Evolutionary conservation across 2,113 vertebrate species (phyloP).

Genomic region (Dromiciops gliroides): DNA sequence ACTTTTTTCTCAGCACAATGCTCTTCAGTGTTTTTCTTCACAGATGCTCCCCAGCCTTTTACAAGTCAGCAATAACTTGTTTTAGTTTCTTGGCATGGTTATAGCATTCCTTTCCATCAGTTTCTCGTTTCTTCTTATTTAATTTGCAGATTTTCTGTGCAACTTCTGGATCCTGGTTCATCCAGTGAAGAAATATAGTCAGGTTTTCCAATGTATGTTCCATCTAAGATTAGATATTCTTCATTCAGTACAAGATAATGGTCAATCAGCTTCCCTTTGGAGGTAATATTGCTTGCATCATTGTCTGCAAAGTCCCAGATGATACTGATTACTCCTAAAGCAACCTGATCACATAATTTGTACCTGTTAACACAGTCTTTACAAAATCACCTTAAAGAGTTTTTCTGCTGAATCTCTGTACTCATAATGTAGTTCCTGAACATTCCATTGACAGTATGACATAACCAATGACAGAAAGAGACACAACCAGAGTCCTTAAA

Average conservation of each 20-base stretch:
- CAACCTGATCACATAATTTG: not conserved
- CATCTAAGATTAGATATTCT: slow-evolving; percentile 1
- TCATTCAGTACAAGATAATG: slow-evolving; percentile 3
- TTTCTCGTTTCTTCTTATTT: slow-evolving; percentile 91
- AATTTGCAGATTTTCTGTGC: slow-evolving; percentile 93
- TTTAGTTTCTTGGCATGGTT: slow-evolving; percentile 93
- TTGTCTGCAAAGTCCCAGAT: not conserved
- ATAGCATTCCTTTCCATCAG: slow-evolving; percentile 88
- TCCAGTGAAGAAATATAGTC: slow-evolving; percentile 92
- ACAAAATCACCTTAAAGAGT: not conserved
- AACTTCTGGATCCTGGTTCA: slow-evolving; percentile 96
- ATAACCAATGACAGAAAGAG: too few relatives aligned
- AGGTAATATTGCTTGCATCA: not conserved
- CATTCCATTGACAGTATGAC: not conserved
- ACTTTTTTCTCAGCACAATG: slow-evolving; percentile 93
- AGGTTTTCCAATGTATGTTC: slow-evolving; percentile 78
- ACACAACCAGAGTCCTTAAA: not conserved
- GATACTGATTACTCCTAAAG: not conserved
- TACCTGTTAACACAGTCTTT: not conserved
- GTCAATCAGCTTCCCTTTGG: slow-evolving; percentile 1
- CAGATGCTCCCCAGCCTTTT: slow-evolving; percentile 96
- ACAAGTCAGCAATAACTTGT: slow-evolving; percentile 95
- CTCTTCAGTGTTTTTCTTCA: slow-evolving; percentile 91
- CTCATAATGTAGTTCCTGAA: not conserved
- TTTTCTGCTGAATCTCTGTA: not conserved